Evolutionary conservation across 2,888 invertebrate species (phyloP).

Genomic region (Emesis russula): DNA sequence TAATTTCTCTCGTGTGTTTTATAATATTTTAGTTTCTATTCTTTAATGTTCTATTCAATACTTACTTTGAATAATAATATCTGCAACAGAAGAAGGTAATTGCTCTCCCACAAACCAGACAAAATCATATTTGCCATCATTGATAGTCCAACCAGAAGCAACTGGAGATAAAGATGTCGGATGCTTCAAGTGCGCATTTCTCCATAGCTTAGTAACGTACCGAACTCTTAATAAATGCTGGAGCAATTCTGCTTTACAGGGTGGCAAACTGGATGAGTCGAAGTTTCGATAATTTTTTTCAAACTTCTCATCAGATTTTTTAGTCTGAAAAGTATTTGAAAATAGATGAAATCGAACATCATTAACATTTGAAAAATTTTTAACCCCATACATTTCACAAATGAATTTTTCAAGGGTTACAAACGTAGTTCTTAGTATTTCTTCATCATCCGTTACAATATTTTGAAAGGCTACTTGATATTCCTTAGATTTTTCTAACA

Average conservation of each 20-base stretch:
- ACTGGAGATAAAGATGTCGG: too few species aligned
- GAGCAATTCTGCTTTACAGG: conserved; percentile 57
- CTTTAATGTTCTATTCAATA: too few species aligned
- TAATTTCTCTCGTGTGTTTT: too few species aligned
- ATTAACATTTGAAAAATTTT: conserved; percentile 31
- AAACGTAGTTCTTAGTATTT: conserved; percentile 31
- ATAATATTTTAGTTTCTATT: too few species aligned
- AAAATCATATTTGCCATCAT: conserved; percentile 26
- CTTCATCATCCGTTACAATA: conserved; percentile 23
- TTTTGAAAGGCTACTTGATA: conserved; percentile 29
- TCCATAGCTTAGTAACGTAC: conserved; percentile 56
- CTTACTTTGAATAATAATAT: conserved; percentile 60
- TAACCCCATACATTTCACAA: conserved; percentile 40
- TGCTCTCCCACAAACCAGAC: conserved; percentile 58
- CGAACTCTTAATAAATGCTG: conserved; percentile 62
- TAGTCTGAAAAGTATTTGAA: conserved; percentile 14
- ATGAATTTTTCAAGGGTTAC: conserved; percentile 45
- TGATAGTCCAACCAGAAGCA: conserved; percentile 58
- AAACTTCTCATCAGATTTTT: conserved; percentile 25
- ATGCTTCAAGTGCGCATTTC: conserved; percentile 53
- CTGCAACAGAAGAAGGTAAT: conserved; percentile 68
- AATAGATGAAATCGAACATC: conserved; percentile 1
- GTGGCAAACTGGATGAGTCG: conserved; percentile 41
- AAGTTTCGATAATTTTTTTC: conserved; percentile 32
- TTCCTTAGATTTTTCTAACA: conserved; percentile 14